Evolutionary conservation across 23 tunicate genomes (phyloP).

Genomic region (Trididemnum miniatum): DNA sequence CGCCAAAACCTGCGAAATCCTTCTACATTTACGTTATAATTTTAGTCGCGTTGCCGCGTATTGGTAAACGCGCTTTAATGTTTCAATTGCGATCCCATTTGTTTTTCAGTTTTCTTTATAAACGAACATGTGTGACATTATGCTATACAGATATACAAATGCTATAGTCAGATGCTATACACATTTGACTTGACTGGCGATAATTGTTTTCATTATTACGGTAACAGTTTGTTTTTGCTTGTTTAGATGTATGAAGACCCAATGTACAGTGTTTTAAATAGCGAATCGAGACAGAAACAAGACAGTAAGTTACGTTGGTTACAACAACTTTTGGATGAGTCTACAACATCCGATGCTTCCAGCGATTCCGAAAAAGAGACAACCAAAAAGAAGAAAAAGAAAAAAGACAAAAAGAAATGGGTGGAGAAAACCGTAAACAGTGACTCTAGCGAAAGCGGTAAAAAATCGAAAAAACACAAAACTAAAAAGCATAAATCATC

Average conservation of each 20-base stretch:
- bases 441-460: background rate
- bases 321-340: constrained; percentile 65
- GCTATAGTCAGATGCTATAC: too few species aligned
- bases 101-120: too few species aligned
- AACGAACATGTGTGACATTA: too few species aligned
- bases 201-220: too few species aligned
- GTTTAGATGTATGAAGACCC: constrained; percentile 85
- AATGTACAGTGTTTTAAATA: constrained; percentile 61
- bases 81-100: too few species aligned
- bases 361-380: constrained; percentile 20
- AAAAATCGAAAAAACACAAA: constrained; percentile 27
- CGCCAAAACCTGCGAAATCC: too few species aligned
- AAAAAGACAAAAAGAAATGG: constrained; percentile 55
- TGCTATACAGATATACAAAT: too few species aligned
- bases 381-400: constrained; percentile 36
- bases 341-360: constrained; percentile 41
- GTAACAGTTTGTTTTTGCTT: too few species aligned
- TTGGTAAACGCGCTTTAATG: too few species aligned
- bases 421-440: constrained; percentile 45
- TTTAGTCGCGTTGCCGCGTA: too few species aligned
- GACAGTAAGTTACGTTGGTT: constrained; percentile 55
- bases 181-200: too few species aligned
- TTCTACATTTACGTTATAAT: too few species aligned
- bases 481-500: background rate
- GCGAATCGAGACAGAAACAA: constrained; percentile 48